Evolutionary conservation across 2,888 invertebrate species (phyloP).

Genomic region (Ornithoptera priamus): DNA sequence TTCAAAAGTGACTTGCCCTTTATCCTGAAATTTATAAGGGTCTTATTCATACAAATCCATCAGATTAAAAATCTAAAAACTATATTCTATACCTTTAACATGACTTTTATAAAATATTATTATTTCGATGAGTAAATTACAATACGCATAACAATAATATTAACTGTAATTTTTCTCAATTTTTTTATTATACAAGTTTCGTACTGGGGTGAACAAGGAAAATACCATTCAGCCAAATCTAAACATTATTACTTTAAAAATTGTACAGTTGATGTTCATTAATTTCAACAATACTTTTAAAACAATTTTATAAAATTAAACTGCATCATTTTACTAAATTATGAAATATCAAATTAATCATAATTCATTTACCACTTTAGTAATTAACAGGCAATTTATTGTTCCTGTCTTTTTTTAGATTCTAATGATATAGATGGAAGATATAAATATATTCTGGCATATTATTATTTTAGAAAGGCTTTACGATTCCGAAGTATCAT

Average conservation of each 20-base stretch:
- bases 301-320: not conserved
- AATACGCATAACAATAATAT: conserved; percentile 43
- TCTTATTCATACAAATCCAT: conserved; percentile 10
- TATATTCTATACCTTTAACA: conserved; percentile 54
- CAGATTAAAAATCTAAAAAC: conserved; percentile 27
- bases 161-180: conserved; percentile 29
- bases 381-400: no score
- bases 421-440: no score
- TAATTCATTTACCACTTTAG: no score
- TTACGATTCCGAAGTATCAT: not conserved
- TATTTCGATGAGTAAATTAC: conserved; percentile 36
- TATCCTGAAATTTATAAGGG: conserved; percentile 79
- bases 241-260: not conserved
- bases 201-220: not conserved
- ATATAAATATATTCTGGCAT: no score
- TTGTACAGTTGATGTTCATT: not conserved
- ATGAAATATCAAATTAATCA: no score
- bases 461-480: not conserved
- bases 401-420: no score
- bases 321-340: no score
- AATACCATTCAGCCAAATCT: not conserved
- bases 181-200: conserved; percentile 1
- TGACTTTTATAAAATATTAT: conserved; percentile 38
- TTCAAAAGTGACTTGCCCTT: conserved; percentile 92
- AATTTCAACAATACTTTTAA: not conserved